Base-by-base conservation (phyloP, 2,888 invertebrate genomes). In the Eucera pruinosa region DNA sequence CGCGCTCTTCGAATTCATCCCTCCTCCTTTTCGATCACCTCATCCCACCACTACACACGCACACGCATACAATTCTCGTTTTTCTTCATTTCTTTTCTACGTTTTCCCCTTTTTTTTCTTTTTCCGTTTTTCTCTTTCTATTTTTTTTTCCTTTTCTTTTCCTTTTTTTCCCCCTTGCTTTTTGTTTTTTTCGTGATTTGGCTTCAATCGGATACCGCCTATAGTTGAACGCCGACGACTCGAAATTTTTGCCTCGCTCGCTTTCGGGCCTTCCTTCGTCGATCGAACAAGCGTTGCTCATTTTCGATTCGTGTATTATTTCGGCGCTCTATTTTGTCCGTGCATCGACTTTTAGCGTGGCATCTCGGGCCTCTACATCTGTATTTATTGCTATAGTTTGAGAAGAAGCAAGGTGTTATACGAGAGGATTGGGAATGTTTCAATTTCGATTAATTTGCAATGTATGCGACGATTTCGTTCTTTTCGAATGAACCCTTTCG, bases 131-230 rank as follows among this genome's bases (percentile, higher is more conserved):
- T 36, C 7, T 30, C 11, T 18, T 30, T 13, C 11, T 18, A 5
- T 18, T 52, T 25, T 25, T 45, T 23, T 25, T 30, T 43, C 13
- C 52, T 5, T 18, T 41, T 33, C 47, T 47, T 39, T 50, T 27
- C 15, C 20, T 54, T 36, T 20, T 3, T 41, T 9, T 25, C 1
- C 18, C n/a, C 33, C 18, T 7, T n/a, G 41, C 18, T 47, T 36
- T 66, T 39, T 45, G n/a, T 47, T 60, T 36, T 25, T 23, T 58
- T 48, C 54, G 64, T 68, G 74, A 73, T 77, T 70, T 73, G 60
- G 60, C 84, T 81, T 84, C 84, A 83, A 80, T 82, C 78, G 78
- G 72, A 81, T 70, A 78, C 73, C 79, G 69, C 69, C 74, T 71
- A 71, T 60, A 52, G 67, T n/a, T 64, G 78, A 58, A 54, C 52